These are phyloP conservation scores for Sylvia atricapilla DNA, from an alignment of 2,113 vertebrate species.

Conservation along the genomic window DNA sequence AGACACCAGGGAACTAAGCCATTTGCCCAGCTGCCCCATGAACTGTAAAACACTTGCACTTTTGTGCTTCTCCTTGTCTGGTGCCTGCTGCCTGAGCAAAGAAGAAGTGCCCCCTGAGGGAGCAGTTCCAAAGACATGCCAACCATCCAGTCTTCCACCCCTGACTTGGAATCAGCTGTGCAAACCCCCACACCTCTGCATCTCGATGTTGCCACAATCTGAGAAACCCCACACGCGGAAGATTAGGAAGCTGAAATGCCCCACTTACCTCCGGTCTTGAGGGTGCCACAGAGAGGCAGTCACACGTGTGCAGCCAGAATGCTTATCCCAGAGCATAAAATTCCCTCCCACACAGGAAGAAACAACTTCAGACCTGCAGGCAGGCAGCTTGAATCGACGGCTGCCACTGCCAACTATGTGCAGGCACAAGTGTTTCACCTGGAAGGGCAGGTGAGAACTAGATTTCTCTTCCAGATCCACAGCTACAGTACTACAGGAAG, in stretches of 20 bases:
- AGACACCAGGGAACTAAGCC: not conserved
- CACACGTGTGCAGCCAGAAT: accelerated
- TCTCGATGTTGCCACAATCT: not conserved
- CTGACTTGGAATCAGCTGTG: not conserved
- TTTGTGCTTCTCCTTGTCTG: not conserved
- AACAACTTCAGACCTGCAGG: not conserved
- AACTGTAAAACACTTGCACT: not conserved
- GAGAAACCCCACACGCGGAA: accelerated
- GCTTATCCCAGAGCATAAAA: not conserved
- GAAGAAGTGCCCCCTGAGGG: not conserved
- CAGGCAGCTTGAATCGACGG: accelerated
- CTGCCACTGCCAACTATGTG: accelerated
- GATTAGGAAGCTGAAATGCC: not conserved
- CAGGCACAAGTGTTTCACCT: not conserved
- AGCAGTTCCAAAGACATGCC: not conserved
- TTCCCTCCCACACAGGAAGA: not conserved
- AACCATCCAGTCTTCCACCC: not conserved
- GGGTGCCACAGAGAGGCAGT: not conserved
- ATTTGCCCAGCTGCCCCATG: not conserved
- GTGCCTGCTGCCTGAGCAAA: not conserved
- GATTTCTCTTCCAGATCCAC: not conserved
- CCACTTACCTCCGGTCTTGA: not conserved
- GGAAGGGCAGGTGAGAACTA: not conserved
- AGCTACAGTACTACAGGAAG: not conserved
- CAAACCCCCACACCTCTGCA: not conserved